Evolutionary conservation across 1,140 invertebrate genomes (phyloP).

Genomic region (Bombus huntii): DNA sequence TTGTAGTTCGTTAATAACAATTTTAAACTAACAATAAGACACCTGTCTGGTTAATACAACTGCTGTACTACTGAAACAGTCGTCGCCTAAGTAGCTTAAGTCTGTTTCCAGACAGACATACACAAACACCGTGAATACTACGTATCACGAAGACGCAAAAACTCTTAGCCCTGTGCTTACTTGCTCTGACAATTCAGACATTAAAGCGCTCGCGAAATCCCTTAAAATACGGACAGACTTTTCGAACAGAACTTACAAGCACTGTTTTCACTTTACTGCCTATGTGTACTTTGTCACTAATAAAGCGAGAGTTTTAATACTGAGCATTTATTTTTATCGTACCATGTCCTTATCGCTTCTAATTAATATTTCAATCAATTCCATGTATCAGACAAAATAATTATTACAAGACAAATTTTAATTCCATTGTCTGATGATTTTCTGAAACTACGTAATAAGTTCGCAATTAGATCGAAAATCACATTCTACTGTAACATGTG

Average conservation of each 20-base stretch:
- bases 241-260: neutral
- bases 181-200: neutral
- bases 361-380: neutral
- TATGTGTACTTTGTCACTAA: no score
- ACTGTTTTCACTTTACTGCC: neutral
- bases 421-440: neutral
- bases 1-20: slow-evolving; percentile 8
- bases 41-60: neutral
- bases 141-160: slow-evolving; percentile 6
- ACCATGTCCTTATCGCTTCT: neutral
- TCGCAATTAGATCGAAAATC: neutral
- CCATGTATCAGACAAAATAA: neutral
- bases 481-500: no score
- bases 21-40: neutral
- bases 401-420: neutral
- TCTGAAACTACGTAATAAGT: neutral
- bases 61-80: slow-evolving; percentile 1
- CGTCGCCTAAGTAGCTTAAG: slow-evolving; percentile 19
- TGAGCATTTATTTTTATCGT: neutral
- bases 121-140: neutral
- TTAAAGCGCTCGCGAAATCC: neutral
- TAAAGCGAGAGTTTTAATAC: neutral
- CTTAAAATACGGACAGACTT: neutral
- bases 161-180: neutral
- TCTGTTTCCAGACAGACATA: neutral